Evolutionary conservation across 2,888 invertebrate species (phyloP).

Genomic region (Dynastes grantii): DNA sequence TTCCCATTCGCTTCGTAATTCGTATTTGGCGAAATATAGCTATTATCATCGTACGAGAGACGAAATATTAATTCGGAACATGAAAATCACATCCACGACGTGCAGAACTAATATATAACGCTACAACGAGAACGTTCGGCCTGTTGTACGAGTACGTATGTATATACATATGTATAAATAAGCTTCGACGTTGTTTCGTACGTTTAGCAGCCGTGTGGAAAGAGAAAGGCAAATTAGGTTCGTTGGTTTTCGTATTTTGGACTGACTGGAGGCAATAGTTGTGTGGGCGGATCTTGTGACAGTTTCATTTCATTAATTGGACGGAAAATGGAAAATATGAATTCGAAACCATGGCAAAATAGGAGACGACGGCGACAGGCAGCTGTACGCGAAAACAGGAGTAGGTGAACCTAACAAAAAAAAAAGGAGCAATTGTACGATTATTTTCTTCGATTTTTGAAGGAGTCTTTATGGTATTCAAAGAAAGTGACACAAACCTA

Average conservation of each 20-base stretch:
- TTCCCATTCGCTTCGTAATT: slow-evolving; percentile 25
- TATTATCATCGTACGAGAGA: slow-evolving; percentile 1
- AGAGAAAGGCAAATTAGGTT: neutral
- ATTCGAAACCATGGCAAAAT: neutral
- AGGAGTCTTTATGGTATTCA: too few relatives aligned
- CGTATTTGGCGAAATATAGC: slow-evolving; percentile 20
- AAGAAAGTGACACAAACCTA: too few relatives aligned
- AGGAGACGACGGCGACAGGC: neutral
- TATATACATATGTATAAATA: too few relatives aligned
- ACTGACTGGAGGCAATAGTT: slow-evolving; percentile 4
- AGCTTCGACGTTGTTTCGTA: neutral
- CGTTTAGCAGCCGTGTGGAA: neutral
- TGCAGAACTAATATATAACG: neutral
- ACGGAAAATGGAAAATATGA: slow-evolving; percentile 3
- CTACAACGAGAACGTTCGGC: neutral
- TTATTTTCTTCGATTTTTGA: neutral
- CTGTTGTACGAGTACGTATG: neutral
- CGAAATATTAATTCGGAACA: slow-evolving; percentile 10
- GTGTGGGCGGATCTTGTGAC: slow-evolving; percentile 3
- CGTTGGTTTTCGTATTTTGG: neutral
- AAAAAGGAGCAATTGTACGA: neutral
- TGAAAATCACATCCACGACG: slow-evolving; percentile 16
- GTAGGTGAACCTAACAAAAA: neutral
- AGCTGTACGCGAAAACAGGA: neutral
- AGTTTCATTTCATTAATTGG: neutral